Percentiles rank a stretch among this genome's conserved stretches.
phyloP scores from a whole-genome alignment of 2,113 vertebrate genomes.

The Leptosomus discolor region DNA sequence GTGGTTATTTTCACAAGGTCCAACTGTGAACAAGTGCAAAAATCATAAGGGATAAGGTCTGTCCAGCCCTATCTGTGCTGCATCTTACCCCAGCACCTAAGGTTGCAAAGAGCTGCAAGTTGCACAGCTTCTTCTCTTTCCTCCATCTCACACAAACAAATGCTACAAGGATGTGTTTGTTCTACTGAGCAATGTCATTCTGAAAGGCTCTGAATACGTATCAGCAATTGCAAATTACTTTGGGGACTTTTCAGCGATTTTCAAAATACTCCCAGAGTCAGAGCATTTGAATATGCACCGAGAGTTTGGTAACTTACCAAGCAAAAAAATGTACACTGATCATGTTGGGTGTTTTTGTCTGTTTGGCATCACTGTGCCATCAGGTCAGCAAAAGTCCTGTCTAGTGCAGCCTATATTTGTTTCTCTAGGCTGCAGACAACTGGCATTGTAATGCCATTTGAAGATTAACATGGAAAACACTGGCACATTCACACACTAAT shows the following conservation, averaged over 20 bases:
- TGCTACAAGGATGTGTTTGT: neutral
- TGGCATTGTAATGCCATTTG: neutral
- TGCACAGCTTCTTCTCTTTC: neutral
- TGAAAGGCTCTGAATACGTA: neutral
- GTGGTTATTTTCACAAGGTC: neutral
- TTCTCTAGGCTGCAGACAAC: slow-evolving; percentile 3
- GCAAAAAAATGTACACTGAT: accelerated
- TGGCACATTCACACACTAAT: slow-evolving; percentile 45
- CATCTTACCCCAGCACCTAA: neutral
- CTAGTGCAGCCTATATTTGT: neutral
- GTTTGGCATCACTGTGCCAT: neutral
- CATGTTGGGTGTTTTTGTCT: accelerated
- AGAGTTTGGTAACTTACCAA: neutral
- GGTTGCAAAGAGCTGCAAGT: neutral
- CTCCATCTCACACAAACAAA: neutral
- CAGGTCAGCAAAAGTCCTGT: neutral
- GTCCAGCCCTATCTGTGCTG: neutral
- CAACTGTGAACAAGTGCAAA: neutral
- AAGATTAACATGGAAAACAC: slow-evolving; percentile 39
- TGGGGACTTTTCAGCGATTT: neutral
- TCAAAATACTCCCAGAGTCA: neutral
- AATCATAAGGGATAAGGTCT: neutral
- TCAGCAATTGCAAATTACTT: neutral
- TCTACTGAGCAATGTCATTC: neutral
- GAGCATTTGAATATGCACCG: neutral